phyloP scores from a whole-genome alignment of 2,797 vertebrate genomes.

The Micrastur ruficollis region DNA sequence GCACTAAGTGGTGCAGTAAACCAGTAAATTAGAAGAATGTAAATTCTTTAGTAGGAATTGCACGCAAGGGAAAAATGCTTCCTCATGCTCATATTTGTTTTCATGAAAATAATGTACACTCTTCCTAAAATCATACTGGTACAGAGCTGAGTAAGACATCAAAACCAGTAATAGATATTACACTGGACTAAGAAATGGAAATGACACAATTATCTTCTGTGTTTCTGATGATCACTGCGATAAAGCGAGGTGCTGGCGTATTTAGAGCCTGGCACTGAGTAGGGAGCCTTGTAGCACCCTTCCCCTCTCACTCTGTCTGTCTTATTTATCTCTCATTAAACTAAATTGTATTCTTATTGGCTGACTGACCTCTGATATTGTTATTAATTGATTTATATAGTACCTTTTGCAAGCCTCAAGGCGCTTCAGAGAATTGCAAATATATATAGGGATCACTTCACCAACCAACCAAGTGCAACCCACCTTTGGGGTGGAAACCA shows the following conservation, averaged over 20 bases:
- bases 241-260: neutral
- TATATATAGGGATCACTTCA: conserved; percentile 37
- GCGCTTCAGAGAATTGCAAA: conserved; percentile 42
- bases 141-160: conserved; percentile 76
- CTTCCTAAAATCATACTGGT: conserved; percentile 77
- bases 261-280: neutral
- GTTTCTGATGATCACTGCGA: conserved; percentile 44
- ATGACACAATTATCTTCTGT: conserved; percentile 33
- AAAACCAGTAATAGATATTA: conserved; percentile 72
- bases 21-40: conserved; percentile 88
- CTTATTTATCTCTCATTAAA: conserved; percentile 70
- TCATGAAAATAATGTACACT: conserved; percentile 84
- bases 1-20: conserved; percentile 84
- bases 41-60: conserved; percentile 84
- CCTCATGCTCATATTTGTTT: conserved; percentile 83
- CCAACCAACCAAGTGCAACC: neutral
- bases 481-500: neutral
- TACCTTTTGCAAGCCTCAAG: conserved; percentile 60
- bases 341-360: conserved; percentile 74
- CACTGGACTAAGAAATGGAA: conserved; percentile 63
- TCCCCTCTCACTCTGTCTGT: conserved; percentile 37
- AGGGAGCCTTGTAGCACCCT: neutral
- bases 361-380: conserved; percentile 71
- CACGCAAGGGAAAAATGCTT: conserved; percentile 81
- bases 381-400: conserved; percentile 70